Conservation (phyloP, 2,113 vertebrate species). For the Oophaga pumilio region DNA sequence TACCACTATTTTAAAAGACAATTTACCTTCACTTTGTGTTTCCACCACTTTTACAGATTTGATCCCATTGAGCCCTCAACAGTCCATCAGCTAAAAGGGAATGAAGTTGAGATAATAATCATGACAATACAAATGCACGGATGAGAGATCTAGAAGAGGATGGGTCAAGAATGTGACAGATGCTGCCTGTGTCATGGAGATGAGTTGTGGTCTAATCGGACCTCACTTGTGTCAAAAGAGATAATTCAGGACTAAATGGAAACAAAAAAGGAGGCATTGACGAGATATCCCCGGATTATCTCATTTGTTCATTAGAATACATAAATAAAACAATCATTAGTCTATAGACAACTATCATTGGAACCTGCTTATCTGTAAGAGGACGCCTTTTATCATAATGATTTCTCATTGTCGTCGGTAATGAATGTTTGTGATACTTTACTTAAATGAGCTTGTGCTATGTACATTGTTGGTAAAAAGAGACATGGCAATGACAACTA, state of each 20-base stretch:
- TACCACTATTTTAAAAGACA: neutral
- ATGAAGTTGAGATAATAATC: conserved; percentile 51
- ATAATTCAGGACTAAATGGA: conserved; percentile 49
- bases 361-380: conserved; percentile 13
- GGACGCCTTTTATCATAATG: conserved; percentile 24
- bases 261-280: conserved; percentile 17
- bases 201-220: conserved; percentile 52
- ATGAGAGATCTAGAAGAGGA: conserved; percentile 45
- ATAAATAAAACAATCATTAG: conserved; percentile 43
- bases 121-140: conserved; percentile 48
- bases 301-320: conserved; percentile 37
- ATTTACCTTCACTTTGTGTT: neutral
- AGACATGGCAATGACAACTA: neutral
- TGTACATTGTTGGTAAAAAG: conserved; percentile 29
- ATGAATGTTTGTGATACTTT: conserved; percentile 45
- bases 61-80: neutral
- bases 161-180: conserved; percentile 56
- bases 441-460: conserved; percentile 13
- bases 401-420: conserved; percentile 38
- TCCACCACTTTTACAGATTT: neutral
- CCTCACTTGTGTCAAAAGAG: conserved; percentile 52
- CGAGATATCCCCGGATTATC: neutral
- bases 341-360: neutral
- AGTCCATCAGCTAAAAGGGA: neutral
- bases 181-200: conserved; percentile 56